phyloP scores from a whole-genome alignment of 2,113 vertebrate species.

The Tautogolabrus adspersus region DNA sequence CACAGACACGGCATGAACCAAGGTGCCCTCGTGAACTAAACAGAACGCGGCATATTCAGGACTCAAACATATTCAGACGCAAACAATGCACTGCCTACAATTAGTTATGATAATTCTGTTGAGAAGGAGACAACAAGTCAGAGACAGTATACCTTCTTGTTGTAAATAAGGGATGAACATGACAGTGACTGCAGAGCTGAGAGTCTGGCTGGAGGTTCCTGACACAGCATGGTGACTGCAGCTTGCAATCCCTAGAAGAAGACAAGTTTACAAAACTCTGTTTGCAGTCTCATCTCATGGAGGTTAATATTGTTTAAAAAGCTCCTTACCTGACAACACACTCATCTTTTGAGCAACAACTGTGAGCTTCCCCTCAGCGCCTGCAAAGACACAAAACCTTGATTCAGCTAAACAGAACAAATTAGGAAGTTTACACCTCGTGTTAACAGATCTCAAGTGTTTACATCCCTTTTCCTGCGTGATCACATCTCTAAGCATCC shows the following conservation, averaged over 20 bases:
- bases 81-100: too few species aligned
- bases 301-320: neutral
- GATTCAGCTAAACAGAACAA: slow-evolving; percentile 1
- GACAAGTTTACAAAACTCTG: neutral
- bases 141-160: slow-evolving; percentile 89
- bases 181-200: slow-evolving; percentile 86
- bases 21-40: slow-evolving; percentile 93
- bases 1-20: slow-evolving; percentile 92
- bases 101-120: neutral
- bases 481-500: too few species aligned
- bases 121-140: neutral
- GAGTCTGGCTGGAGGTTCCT: slow-evolving; percentile 90
- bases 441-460: too few species aligned
- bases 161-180: slow-evolving; percentile 97
- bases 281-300: neutral
- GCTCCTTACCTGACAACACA: slow-evolving; percentile 91
- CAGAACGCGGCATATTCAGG: neutral
- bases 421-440: neutral
- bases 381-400: slow-evolving; percentile 72
- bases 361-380: slow-evolving; percentile 96
- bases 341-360: slow-evolving; percentile 95
- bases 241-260: slow-evolving; percentile 89
- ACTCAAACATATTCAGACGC: neutral
- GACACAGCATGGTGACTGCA: slow-evolving; percentile 93
- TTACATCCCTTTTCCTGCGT: too few species aligned